Percentiles rank a stretch among this genome's conserved stretches.
phyloP scores from a whole-genome alignment of 2,888 invertebrate genomes.

The Gymnosoma rotundatum region DNA sequence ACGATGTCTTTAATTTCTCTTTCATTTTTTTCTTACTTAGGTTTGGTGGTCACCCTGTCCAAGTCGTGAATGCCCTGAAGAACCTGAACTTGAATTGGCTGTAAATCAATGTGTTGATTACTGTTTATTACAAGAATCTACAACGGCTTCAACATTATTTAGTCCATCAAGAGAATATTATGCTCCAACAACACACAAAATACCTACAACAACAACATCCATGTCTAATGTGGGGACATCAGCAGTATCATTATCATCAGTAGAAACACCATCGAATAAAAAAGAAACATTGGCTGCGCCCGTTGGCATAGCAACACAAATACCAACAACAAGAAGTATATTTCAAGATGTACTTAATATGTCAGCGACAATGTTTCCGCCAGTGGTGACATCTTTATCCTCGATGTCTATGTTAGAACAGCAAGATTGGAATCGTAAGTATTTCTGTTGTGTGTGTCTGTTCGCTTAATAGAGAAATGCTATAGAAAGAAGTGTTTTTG shows the following conservation, averaged over 20 bases:
- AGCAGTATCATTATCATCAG: slow-evolving; percentile 53
- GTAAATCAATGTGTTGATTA: slow-evolving; percentile 89
- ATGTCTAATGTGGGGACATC: slow-evolving; percentile 72
- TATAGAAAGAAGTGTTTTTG: not conserved
- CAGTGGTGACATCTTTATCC: slow-evolving; percentile 76
- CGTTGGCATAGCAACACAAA: slow-evolving; percentile 71
- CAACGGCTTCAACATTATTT: slow-evolving; percentile 73
- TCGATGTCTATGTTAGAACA: slow-evolving; percentile 77
- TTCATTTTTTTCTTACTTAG: slow-evolving; percentile 78
- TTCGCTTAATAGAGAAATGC: not conserved
- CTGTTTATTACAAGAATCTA: slow-evolving; percentile 84
- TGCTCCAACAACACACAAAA: slow-evolving; percentile 63
- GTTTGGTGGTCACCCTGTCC: slow-evolving; percentile 94
- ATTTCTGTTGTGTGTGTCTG: slow-evolving; percentile 45
- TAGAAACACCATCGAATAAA: slow-evolving; percentile 68
- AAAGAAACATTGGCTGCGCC: slow-evolving; percentile 69
- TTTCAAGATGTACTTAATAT: slow-evolving; percentile 81
- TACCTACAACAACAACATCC: slow-evolving; percentile 54
- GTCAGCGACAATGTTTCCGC: slow-evolving; percentile 81
- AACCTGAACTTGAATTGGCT: slow-evolving; percentile 88
- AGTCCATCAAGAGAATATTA: slow-evolving; percentile 74
- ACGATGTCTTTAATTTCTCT: not conserved
- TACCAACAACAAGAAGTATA: slow-evolving; percentile 72
- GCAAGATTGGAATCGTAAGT: slow-evolving; percentile 81
- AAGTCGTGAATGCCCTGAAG: slow-evolving; percentile 90